Conservation (phyloP, 92 coral and sea anemone genomes). For the Ricordea florida region DNA sequence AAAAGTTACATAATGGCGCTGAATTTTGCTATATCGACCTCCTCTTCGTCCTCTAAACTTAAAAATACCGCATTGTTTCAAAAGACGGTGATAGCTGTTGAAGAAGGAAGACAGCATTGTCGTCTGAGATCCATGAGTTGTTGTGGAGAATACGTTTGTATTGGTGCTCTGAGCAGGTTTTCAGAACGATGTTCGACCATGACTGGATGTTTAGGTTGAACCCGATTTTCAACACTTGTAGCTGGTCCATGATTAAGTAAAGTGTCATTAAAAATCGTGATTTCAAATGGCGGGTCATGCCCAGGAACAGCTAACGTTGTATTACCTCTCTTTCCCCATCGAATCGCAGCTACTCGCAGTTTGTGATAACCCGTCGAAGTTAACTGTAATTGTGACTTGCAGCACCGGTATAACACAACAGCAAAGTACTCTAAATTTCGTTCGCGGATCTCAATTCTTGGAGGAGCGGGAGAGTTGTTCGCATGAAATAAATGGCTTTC, state of each 20-base stretch:
- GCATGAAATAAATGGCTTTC: not conserved
- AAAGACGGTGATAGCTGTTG: slow-evolving; percentile 6
- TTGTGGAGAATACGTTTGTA: not conserved
- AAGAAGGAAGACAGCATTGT: not conserved
- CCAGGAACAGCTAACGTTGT: slow-evolving; percentile 4
- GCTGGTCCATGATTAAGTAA: slow-evolving; percentile 13
- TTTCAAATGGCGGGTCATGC: not conserved
- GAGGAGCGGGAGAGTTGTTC: not conserved
- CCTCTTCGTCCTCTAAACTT: slow-evolving; percentile 29
- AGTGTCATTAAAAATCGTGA: not conserved
- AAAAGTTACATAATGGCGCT: no score
- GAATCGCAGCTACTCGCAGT: slow-evolving; percentile 9
- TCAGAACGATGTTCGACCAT: not conserved
- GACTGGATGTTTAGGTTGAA: not conserved
- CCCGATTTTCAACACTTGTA: not conserved
- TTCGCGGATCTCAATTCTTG: not conserved
- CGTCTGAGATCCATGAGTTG: not conserved
- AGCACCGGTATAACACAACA: not conserved
- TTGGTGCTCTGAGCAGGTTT: slow-evolving; percentile 1
- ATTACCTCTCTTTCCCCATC: slow-evolving; percentile 1
- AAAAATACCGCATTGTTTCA: slow-evolving; percentile 19
- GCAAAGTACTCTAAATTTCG: not conserved
- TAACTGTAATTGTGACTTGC: not conserved
- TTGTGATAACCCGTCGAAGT: slow-evolving; percentile 13
- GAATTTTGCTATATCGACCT: not conserved